A percentile compares a stretch with the other conserved stretches of the same genome.
Conservation (phyloP, 2,888 invertebrate genomes). For the Melieria omissa region DNA sequence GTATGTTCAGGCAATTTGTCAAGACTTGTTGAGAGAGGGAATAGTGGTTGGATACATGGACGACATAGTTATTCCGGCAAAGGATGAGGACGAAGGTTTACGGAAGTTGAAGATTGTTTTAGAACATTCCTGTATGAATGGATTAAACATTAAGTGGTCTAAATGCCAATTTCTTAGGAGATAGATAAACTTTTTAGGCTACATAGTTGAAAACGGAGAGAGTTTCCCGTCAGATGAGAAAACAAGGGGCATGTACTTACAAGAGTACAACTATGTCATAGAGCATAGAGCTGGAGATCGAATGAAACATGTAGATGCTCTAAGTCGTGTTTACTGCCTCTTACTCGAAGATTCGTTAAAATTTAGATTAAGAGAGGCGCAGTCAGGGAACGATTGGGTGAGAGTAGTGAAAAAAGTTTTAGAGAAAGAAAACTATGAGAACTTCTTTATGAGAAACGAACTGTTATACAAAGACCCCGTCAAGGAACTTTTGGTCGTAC, state of each 20-base stretch:
- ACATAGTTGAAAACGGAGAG: slow-evolving; percentile 35
- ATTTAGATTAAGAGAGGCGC: slow-evolving; percentile 25
- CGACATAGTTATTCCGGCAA: slow-evolving; percentile 37
- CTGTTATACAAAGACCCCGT: background rate
- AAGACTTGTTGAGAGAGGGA: slow-evolving; percentile 23
- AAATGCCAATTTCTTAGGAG: slow-evolving; percentile 40
- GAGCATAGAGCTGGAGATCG: slow-evolving; percentile 1
- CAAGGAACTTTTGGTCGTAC: background rate
- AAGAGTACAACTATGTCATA: slow-evolving; percentile 6
- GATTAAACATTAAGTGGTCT: slow-evolving; percentile 38
- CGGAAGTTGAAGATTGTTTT: slow-evolving; percentile 31
- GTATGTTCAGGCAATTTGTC: slow-evolving; percentile 29
- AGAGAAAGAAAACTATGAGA: background rate
- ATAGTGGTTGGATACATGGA: slow-evolving; percentile 34
- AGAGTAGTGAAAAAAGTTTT: slow-evolving; percentile 18
- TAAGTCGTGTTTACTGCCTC: slow-evolving; percentile 37
- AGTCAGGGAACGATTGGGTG: slow-evolving; percentile 23
- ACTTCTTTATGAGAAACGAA: too few species aligned
- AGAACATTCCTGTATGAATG: slow-evolving; percentile 19
- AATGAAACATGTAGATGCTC: slow-evolving; percentile 42
- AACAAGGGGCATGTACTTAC: slow-evolving; percentile 13
- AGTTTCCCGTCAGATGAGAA: slow-evolving; percentile 39
- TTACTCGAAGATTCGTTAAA: slow-evolving; percentile 19
- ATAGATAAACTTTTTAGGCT: slow-evolving; percentile 42
- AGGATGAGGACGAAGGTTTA: slow-evolving; percentile 31